Conservation (phyloP, 1,140 invertebrate species). For the Drosophila kikkawai region DNA sequence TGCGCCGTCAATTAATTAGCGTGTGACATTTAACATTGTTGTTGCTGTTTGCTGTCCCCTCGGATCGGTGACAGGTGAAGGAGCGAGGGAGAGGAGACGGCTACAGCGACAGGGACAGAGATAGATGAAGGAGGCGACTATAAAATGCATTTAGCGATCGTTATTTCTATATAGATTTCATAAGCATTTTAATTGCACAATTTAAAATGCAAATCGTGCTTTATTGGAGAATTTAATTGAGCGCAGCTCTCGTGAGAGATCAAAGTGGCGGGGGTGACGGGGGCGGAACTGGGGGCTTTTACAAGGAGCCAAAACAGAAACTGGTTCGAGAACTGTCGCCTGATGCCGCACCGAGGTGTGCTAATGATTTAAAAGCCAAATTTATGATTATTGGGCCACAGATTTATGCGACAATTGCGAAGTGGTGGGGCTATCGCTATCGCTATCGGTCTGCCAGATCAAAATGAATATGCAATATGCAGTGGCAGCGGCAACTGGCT, state of each 20-base stretch:
- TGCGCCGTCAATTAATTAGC: slow-evolving; percentile 71
- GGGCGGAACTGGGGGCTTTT: slow-evolving; percentile 5
- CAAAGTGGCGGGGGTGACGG: slow-evolving; percentile 29
- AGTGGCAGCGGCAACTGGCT: slow-evolving; percentile 20
- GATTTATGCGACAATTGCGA: slow-evolving; percentile 60
- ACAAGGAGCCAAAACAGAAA: slow-evolving; percentile 38
- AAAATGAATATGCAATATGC: slow-evolving; percentile 66
- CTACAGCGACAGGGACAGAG: not conserved
- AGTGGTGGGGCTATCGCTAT: not conserved
- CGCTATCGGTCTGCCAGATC: slow-evolving; percentile 4
- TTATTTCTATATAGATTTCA: slow-evolving; percentile 81
- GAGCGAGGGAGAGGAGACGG: slow-evolving; percentile 3
- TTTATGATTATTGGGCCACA: slow-evolving; percentile 69
- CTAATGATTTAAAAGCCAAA: slow-evolving; percentile 78
- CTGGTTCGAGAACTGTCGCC: slow-evolving; percentile 51
- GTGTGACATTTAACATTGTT: slow-evolving; percentile 73
- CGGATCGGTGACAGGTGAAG: slow-evolving; percentile 32
- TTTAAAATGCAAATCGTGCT: slow-evolving; percentile 83
- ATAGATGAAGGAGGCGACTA: slow-evolving; percentile 39
- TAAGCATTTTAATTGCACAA: slow-evolving; percentile 84
- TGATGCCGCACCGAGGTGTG: slow-evolving; percentile 62
- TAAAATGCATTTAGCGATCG: slow-evolving; percentile 81
- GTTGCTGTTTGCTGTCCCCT: slow-evolving; percentile 47
- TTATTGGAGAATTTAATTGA: slow-evolving; percentile 81
- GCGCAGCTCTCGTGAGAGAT: slow-evolving; percentile 63